Percentiles rank a stretch among this genome's conserved stretches.
Evolutionary conservation across 2,888 invertebrate genomes (phyloP).

Genomic region (Eupithecia pulchellata): DNA sequence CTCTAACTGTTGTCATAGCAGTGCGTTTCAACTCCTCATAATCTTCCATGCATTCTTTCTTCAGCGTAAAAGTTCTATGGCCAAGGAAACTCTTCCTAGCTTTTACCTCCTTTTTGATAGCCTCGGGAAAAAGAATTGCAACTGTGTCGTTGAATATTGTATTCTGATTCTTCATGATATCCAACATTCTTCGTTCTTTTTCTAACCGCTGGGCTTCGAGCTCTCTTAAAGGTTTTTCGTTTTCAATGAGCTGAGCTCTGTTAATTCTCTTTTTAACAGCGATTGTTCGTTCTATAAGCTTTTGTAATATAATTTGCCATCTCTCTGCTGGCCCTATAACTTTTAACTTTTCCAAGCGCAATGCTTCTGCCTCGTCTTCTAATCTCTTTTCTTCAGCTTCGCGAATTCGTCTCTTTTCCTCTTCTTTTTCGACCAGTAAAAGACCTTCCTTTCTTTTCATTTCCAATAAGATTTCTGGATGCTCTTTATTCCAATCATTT

Average conservation of each 20-base stretch:
- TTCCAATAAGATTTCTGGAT: slow-evolving; percentile 70
- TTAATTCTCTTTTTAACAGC: slow-evolving; percentile 87
- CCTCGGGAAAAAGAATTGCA: slow-evolving; percentile 86
- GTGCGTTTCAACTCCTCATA: slow-evolving; percentile 63
- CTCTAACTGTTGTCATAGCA: slow-evolving; percentile 70
- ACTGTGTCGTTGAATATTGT: slow-evolving; percentile 88
- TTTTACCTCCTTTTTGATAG: slow-evolving; percentile 77
- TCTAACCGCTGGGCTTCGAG: slow-evolving; percentile 84
- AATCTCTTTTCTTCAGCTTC: slow-evolving; percentile 78
- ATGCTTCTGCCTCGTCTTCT: slow-evolving; percentile 81
- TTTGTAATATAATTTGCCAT: slow-evolving; percentile 87
- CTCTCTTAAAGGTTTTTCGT: slow-evolving; percentile 86
- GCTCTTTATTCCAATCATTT: slow-evolving; percentile 81
- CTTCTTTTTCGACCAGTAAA: slow-evolving; percentile 73
- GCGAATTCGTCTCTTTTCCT: slow-evolving; percentile 67
- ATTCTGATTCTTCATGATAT: slow-evolving; percentile 85
- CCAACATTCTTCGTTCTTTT: slow-evolving; percentile 85
- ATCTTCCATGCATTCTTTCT: slow-evolving; percentile 68
- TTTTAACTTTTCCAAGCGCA: slow-evolving; percentile 70
- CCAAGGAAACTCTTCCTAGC: slow-evolving; percentile 74
- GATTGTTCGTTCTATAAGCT: slow-evolving; percentile 87
- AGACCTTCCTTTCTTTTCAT: slow-evolving; percentile 74
- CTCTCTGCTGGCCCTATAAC: slow-evolving; percentile 79
- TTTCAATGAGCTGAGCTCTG: slow-evolving; percentile 84
- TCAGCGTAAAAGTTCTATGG: slow-evolving; percentile 69